These are phyloP conservation scores for Tanaodytes sp. DNA, from an alignment of 2,888 invertebrate genomes.

Conservation along the genomic window DNA sequence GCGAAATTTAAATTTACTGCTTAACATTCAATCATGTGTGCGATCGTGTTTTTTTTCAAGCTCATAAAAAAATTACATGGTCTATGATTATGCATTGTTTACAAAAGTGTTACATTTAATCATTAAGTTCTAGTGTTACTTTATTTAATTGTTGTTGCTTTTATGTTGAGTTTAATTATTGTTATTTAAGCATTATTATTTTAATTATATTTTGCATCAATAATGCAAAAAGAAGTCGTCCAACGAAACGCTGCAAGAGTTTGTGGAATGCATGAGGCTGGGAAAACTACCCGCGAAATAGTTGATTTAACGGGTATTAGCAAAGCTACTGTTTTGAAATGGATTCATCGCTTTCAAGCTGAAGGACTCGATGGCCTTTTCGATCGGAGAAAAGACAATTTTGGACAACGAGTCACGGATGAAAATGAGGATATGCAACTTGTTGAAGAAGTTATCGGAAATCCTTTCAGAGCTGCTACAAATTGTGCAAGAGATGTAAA, in stretches of 20 bases:
- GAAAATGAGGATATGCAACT: constrained; percentile 6
- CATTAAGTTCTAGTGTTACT: too few relatives aligned
- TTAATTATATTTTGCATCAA: too few relatives aligned
- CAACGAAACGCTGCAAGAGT: constrained; percentile 12
- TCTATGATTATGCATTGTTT: too few relatives aligned
- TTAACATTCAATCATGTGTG: too few relatives aligned
- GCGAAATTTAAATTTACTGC: too few relatives aligned
- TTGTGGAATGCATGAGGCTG: constrained; percentile 7
- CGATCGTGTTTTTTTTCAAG: too few relatives aligned
- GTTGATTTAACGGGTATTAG: background rate
- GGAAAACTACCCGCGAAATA: background rate
- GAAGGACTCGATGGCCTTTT: background rate
- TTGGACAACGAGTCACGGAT: constrained; percentile 3
- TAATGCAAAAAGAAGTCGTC: constrained; percentile 1
- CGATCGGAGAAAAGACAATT: background rate
- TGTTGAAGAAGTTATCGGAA: constrained; percentile 5
- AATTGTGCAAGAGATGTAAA: constrained; percentile 5
- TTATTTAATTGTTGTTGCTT: too few relatives aligned
- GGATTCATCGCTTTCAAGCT: background rate
- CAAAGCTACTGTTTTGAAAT: constrained; percentile 3
- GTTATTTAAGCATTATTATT: too few relatives aligned
- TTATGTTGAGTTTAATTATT: too few relatives aligned
- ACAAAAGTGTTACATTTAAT: too few relatives aligned
- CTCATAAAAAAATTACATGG: too few relatives aligned
- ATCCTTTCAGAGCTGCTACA: constrained; percentile 3